phyloP scores from a whole-genome alignment of 2,888 invertebrate species.

The Heliconius ismenius region DNA sequence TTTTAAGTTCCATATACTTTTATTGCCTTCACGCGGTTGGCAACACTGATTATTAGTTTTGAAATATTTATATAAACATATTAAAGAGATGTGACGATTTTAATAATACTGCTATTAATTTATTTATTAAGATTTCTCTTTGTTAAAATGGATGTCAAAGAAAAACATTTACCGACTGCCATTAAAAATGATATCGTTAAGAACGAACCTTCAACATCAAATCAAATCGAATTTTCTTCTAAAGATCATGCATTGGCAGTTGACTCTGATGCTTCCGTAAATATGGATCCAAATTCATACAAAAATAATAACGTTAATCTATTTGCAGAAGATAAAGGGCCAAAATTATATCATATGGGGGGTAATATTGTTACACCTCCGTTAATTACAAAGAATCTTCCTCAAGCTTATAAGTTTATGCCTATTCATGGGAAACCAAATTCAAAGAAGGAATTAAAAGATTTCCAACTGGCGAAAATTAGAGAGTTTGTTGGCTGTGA shows the following conservation, averaged over 20 bases:
- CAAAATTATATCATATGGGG: conserved; percentile 57
- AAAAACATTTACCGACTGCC: not conserved
- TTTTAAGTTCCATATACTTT: too few species aligned
- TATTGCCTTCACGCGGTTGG: too few species aligned
- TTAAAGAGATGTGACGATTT: not conserved
- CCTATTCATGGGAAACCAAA: conserved; percentile 60
- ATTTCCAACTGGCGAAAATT: conserved; percentile 55
- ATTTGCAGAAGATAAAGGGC: conserved; percentile 54
- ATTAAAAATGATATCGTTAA: not conserved
- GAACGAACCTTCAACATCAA: conserved; percentile 2
- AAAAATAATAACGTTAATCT: conserved; percentile 48
- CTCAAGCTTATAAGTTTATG: conserved; percentile 59
- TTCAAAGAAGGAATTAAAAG: conserved; percentile 46
- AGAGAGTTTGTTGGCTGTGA: conserved; percentile 64
- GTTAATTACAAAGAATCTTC: conserved; percentile 59
- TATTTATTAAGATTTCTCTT: not conserved
- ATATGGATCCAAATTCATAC: conserved; percentile 12
- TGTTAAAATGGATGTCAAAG: not conserved
- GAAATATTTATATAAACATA: not conserved
- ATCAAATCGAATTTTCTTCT: not conserved
- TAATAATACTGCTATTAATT: not conserved
- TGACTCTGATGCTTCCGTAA: not conserved
- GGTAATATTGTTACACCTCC: conserved; percentile 58
- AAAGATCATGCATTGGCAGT: not conserved
- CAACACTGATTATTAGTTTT: not conserved